Percentiles rank a stretch among this genome's conserved stretches.
Evolutionary conservation across 2,888 invertebrate genomes (phyloP).

Genomic region (Drosophila subsilvestris): DNA sequence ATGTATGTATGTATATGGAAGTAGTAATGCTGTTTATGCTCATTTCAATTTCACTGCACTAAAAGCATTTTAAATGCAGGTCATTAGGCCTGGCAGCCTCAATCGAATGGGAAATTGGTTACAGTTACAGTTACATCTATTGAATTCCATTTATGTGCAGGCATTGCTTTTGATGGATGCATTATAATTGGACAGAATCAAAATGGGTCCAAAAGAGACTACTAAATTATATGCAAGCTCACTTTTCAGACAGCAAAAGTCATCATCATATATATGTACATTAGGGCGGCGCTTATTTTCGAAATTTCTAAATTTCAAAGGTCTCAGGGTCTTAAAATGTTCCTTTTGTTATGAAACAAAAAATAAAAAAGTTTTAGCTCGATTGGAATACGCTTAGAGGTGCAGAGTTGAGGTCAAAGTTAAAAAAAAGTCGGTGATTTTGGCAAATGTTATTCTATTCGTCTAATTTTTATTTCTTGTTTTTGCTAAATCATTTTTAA

Average conservation of each 20-base stretch:
- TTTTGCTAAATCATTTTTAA: too few species aligned
- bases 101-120: slow-evolving; percentile 28
- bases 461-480: too few species aligned
- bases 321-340: too few species aligned
- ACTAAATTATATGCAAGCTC: slow-evolving; percentile 47
- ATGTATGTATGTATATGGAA: background rate
- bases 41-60: slow-evolving; percentile 1
- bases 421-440: too few species aligned
- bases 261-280: slow-evolving; percentile 11
- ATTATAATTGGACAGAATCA: slow-evolving; percentile 21
- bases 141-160: slow-evolving; percentile 24
- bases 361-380: too few species aligned
- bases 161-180: slow-evolving; percentile 23
- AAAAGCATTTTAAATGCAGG: slow-evolving; percentile 41
- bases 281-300: too few species aligned
- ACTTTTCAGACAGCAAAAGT: slow-evolving; percentile 48
- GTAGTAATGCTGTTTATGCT: slow-evolving; percentile 9
- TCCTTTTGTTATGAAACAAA: too few species aligned
- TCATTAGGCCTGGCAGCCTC: slow-evolving; percentile 28
- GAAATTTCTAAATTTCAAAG: too few species aligned
- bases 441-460: too few species aligned
- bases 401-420: too few species aligned
- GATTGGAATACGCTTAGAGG: too few species aligned
- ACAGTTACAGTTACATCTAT: slow-evolving; percentile 2
- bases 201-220: slow-evolving; percentile 37